Percentiles rank a stretch among this genome's conserved stretches.
These are phyloP conservation scores for Theonella swinhoei DNA, from an alignment of 37 sponge, comb jelly and placozoan genomes.

Conservation along the genomic window DNA sequence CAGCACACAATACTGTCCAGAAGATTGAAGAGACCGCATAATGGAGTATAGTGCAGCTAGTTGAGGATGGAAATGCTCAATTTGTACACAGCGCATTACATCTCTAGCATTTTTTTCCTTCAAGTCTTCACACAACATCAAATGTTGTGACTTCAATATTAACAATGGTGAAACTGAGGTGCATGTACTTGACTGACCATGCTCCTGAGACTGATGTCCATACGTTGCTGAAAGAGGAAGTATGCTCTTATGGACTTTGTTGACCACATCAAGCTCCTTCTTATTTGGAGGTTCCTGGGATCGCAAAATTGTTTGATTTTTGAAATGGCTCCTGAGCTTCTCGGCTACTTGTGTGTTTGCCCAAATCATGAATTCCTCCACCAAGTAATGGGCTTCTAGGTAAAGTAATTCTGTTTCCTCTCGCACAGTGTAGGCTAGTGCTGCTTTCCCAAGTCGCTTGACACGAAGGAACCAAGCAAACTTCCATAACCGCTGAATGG, in stretches of 20 bases:
- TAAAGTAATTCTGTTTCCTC: slow-evolving; percentile 3
- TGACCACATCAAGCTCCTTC: not conserved
- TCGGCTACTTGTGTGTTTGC: slow-evolving; percentile 46
- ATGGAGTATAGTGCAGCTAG: slow-evolving; percentile 8
- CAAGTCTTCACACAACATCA: not conserved
- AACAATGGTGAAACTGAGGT: not conserved
- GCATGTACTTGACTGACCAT: not conserved
- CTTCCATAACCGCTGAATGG: not conserved
- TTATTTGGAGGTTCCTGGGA: slow-evolving; percentile 32
- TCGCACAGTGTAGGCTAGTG: not conserved
- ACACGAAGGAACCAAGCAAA: slow-evolving; percentile 31
- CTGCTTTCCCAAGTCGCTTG: slow-evolving; percentile 34
- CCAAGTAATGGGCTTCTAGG: slow-evolving; percentile 45
- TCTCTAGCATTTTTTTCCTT: not conserved
- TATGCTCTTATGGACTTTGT: not conserved
- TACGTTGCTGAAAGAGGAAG: not conserved
- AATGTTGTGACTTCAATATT: not conserved
- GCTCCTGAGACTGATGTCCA: not conserved
- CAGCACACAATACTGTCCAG: slow-evolving; percentile 1
- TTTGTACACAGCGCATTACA: not conserved
- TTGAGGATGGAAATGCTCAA: slow-evolving; percentile 41
- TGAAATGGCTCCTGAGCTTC: slow-evolving; percentile 2
- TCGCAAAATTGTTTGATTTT: slow-evolving; percentile 5
- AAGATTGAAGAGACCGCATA: not conserved
- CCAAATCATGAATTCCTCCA: slow-evolving; percentile 66